Evolutionary conservation across 1,140 invertebrate genomes (phyloP).

Genomic region (Drosophila parabipectinata): DNA sequence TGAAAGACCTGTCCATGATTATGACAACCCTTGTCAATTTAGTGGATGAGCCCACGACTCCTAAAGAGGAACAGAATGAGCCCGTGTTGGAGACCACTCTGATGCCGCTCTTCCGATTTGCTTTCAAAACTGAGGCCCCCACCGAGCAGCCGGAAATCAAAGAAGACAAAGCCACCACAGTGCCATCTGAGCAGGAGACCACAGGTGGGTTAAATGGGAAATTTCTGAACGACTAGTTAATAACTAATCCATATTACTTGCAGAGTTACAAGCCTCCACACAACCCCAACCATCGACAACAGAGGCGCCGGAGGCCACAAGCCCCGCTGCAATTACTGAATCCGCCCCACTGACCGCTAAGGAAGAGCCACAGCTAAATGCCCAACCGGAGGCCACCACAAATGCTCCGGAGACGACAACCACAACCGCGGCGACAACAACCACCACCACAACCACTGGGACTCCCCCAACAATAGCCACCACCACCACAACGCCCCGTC

Average conservation of each 20-base stretch:
- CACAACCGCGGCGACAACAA: conserved; percentile 14
- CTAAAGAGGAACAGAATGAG: background rate
- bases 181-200: background rate
- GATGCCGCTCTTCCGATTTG: conserved; percentile 4
- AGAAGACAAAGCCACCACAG: background rate
- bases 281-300: background rate
- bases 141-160: background rate
- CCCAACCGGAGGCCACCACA: conserved; percentile 5
- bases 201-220: conserved; percentile 13
- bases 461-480: conserved; percentile 9
- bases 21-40: conserved; percentile 8
- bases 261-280: background rate
- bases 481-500: conserved; percentile 32
- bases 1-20: background rate
- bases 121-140: background rate
- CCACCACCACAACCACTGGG: conserved; percentile 10
- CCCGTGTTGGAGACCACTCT: background rate
- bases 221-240: background rate
- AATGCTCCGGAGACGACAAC: conserved; percentile 17
- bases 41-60: background rate
- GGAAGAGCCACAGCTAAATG: background rate
- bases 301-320: conserved; percentile 5
- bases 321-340: conserved; percentile 7
- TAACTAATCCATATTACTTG: background rate
- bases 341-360: conserved; percentile 2